These are phyloP conservation scores for Platichthys stellatus DNA, from an alignment of 2,113 vertebrate genomes.

Conservation along the genomic window DNA sequence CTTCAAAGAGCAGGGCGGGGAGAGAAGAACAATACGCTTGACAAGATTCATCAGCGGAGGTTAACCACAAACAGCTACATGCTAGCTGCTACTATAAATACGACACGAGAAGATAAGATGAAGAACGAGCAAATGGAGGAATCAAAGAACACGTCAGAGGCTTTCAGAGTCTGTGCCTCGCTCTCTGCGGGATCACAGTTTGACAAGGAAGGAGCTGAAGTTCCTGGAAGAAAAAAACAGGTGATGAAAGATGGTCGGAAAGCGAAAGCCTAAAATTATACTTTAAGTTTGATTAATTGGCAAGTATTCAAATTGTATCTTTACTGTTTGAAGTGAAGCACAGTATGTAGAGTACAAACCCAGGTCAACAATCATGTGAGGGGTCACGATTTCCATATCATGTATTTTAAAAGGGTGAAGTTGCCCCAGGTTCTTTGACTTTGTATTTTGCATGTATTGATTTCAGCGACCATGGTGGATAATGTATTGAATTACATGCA, in stretches of 20 bases:
- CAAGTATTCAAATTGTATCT: slow-evolving; percentile 38
- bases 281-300: slow-evolving; percentile 50
- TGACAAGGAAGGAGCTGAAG: slow-evolving; percentile 42
- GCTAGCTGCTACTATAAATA: slow-evolving; percentile 64
- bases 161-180: slow-evolving; percentile 31
- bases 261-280: slow-evolving; percentile 4
- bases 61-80: slow-evolving; percentile 68
- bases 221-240: slow-evolving; percentile 27
- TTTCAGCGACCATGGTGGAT: neutral
- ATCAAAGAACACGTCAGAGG: slow-evolving; percentile 67
- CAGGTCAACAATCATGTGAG: slow-evolving; percentile 1
- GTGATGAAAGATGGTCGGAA: slow-evolving; percentile 35
- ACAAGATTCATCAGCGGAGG: slow-evolving; percentile 69
- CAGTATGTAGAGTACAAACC: neutral
- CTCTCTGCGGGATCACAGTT: slow-evolving; percentile 11
- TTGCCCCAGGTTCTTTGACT: slow-evolving; percentile 19
- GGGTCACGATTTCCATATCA: slow-evolving; percentile 10
- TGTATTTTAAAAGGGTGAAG: neutral
- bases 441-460: slow-evolving; percentile 30
- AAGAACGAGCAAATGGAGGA: slow-evolving; percentile 55
- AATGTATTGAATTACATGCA: slow-evolving; percentile 6
- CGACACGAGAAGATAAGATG: slow-evolving; percentile 52
- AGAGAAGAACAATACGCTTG: slow-evolving; percentile 61
- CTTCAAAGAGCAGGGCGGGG: slow-evolving; percentile 55
- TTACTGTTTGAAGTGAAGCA: slow-evolving; percentile 32